Conservation (phyloP, 2,888 invertebrate species). For the Smittia sp. region DNA sequence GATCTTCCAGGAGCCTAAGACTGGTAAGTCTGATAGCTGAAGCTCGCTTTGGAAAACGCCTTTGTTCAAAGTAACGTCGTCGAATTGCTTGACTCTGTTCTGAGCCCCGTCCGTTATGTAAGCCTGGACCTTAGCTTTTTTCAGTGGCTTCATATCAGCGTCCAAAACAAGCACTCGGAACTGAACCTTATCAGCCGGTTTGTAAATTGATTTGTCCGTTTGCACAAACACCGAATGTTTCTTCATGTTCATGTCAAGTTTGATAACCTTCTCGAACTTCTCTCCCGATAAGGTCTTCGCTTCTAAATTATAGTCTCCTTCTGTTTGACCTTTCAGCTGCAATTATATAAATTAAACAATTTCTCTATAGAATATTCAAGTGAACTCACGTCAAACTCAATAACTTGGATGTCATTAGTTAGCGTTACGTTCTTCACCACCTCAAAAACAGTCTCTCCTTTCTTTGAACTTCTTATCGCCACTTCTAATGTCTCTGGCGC, state of each 20-base stretch:
- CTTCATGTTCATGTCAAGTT: slow-evolving; percentile 70
- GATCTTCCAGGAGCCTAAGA: slow-evolving; percentile 85
- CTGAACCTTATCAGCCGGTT: slow-evolving; percentile 77
- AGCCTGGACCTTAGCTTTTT: slow-evolving; percentile 44
- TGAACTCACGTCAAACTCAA: slow-evolving; percentile 69
- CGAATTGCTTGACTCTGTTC: slow-evolving; percentile 81
- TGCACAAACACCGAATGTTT: slow-evolving; percentile 85
- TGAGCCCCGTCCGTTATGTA: slow-evolving; percentile 66
- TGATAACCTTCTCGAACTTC: slow-evolving; percentile 68
- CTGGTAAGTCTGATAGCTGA: slow-evolving; percentile 75
- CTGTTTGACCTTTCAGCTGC: slow-evolving; percentile 70
- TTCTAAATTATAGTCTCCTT: slow-evolving; percentile 74
- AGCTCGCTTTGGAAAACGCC: slow-evolving; percentile 77
- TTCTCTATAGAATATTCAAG: not conserved
- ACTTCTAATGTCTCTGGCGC: slow-evolving; percentile 70
- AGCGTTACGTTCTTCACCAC: slow-evolving; percentile 67
- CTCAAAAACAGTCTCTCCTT: slow-evolving; percentile 65
- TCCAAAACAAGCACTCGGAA: slow-evolving; percentile 79
- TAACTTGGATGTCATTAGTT: slow-evolving; percentile 67
- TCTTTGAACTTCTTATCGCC: slow-evolving; percentile 68
- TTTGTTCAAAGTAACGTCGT: slow-evolving; percentile 61
- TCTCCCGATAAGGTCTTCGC: slow-evolving; percentile 72
- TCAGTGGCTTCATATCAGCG: slow-evolving; percentile 65
- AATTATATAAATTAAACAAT: not conserved
- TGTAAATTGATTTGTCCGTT: slow-evolving; percentile 88